A percentile compares a stretch with the other conserved stretches of the same genome.
Evolutionary conservation across 2,797 vertebrate species (phyloP).

Genomic region (Galaxias olidus): DNA sequence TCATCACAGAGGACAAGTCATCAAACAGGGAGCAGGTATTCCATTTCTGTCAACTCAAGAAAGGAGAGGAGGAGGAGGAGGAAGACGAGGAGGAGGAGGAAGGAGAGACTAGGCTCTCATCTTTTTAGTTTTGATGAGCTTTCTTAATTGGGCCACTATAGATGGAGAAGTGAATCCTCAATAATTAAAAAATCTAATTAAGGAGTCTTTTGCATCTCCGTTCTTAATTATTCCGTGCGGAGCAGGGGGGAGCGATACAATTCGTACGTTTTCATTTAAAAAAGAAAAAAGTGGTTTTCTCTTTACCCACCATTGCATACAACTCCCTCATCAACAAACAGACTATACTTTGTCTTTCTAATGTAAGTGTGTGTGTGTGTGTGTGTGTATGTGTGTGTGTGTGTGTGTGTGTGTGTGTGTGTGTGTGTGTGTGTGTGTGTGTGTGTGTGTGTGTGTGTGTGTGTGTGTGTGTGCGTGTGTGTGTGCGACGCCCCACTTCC

Average conservation of each 20-base stretch:
- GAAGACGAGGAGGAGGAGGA: constrained; percentile 20
- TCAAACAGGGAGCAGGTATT: constrained; percentile 63
- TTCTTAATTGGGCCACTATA: constrained; percentile 80
- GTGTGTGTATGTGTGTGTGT: constrained; percentile 18
- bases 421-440: constrained; percentile 19
- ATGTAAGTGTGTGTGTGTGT: constrained; percentile 15
- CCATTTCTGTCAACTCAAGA: constrained; percentile 47
- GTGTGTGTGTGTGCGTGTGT: constrained; percentile 20
- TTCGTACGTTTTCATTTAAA: constrained; percentile 69
- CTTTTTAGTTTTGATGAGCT: constrained; percentile 72
- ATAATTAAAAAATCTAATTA: constrained; percentile 86
- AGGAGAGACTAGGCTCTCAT: constrained; percentile 45
- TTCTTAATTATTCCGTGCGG: constrained; percentile 75
- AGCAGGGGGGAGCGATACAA: constrained; percentile 66
- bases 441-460: constrained; percentile 8
- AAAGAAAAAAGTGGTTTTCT: constrained; percentile 47
- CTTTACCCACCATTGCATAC: constrained; percentile 23
- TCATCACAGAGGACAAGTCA: constrained; percentile 61
- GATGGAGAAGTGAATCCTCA: constrained; percentile 78
- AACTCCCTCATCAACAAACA: constrained; percentile 55
- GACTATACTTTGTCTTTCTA: constrained; percentile 31
- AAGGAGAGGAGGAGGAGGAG: constrained; percentile 34
- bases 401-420: constrained; percentile 12
- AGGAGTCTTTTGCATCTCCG: constrained; percentile 78
- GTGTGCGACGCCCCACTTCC: constrained; percentile 15